These are phyloP conservation scores for Timandra comae DNA, from an alignment of 2,888 invertebrate species.

Conservation along the genomic window DNA sequence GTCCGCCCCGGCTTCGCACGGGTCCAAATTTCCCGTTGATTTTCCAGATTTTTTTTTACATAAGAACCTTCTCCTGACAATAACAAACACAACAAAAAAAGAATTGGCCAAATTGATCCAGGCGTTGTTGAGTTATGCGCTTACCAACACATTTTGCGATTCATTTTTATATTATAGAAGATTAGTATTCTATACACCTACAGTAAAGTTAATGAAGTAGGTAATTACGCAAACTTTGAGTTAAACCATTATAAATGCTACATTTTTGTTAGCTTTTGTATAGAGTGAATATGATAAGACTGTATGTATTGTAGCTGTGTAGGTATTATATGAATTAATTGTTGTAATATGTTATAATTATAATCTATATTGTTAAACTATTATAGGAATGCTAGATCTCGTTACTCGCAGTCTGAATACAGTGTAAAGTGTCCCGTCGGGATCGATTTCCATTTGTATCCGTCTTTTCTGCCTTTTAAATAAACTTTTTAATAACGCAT, in stretches of 20 bases:
- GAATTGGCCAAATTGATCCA: no score
- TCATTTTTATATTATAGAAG: no score
- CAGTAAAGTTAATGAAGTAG: no score
- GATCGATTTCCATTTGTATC: conserved; percentile 6
- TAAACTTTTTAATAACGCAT: no score
- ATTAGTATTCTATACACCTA: conserved; percentile 15
- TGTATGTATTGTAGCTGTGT: conserved; percentile 44
- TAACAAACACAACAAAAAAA: no score
- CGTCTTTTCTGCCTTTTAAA: conserved; percentile 5
- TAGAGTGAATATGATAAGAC: conserved; percentile 56
- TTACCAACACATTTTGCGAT: no score
- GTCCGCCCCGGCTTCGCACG: no score
- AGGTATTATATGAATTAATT: conserved; percentile 34
- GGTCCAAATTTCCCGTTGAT: no score
- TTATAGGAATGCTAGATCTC: conserved; percentile 69
- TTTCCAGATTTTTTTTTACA: no score
- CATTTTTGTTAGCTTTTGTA: conserved; percentile 43
- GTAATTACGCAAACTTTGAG: conserved; percentile 31
- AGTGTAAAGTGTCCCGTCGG: conserved; percentile 18
- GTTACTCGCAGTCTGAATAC: conserved; percentile 46
- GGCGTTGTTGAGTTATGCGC: no score
- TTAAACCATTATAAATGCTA: conserved; percentile 25
- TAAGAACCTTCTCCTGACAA: no score
- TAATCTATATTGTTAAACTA: conserved; percentile 40
- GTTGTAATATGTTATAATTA: conserved; percentile 37